Base-by-base conservation (phyloP, 2,113 vertebrate genomes). In the Platichthys stellatus region DNA sequence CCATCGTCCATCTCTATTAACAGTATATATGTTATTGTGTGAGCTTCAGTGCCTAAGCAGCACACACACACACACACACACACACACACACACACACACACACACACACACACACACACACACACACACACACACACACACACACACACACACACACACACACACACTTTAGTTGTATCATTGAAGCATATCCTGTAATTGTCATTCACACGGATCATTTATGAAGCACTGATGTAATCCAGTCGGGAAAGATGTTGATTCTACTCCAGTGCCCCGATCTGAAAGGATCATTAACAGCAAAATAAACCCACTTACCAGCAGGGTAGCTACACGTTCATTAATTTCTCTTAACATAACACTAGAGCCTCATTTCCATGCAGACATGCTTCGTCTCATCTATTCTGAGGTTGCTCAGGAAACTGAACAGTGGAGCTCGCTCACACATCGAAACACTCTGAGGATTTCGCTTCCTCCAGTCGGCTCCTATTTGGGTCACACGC, bases 381-480 rank as follows among this genome's bases (percentile, higher is more conserved):
- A 35, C 74, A 28, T 28, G 64, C 70, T 62, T 78, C 72, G 68
- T 76, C 63, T 35, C 43, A 81, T 59, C 53, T 57, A n/a, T 43
- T 68, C 53, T 26, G 62, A 80, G 26, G 24, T 28, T 20, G 28
- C 31, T 31, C 31, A 31, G 6, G 31, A 8, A 54, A 38, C 60
- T 63, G 18, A 62, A 40, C 40, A n/a, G 31, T 17, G 26, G 21
- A 45, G 54, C 4, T 24, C 35, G 65, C 8, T 54, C 51, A 15
- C 56, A 72, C 45, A 49, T 67, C 47, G 64, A 56, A 51, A 65
- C 43, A 23, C 72, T 69, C 45, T 43, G 28, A 80, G 49, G n/a
- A 24, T 72, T 79, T 26, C 31, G 72, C 79, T 85, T 86, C 72
- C 72, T 69, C n/a, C 45, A 69, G 28, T 76, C 13, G 1, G 15